Conservation (phyloP, 1,140 invertebrate species). For the Hyposmocoma kahamanoa region DNA sequence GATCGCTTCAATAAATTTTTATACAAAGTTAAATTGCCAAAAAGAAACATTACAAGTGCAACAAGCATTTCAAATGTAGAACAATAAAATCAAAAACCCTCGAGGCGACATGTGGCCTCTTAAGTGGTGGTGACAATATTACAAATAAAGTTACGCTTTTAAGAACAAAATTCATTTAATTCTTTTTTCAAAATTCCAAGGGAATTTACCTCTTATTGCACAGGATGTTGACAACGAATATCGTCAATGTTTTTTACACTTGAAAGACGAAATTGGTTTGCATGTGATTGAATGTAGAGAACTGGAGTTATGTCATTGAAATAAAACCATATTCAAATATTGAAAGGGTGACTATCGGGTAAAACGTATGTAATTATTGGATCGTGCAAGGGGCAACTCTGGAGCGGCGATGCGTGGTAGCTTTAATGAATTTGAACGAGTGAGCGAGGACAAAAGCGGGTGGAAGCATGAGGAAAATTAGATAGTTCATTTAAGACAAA, state of each 20-base stretch:
- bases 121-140: slow-evolving; percentile 71
- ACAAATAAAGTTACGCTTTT: slow-evolving; percentile 69
- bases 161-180: slow-evolving; percentile 52
- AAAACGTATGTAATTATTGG: slow-evolving; percentile 71
- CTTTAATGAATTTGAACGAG: slow-evolving; percentile 58
- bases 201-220: slow-evolving; percentile 24
- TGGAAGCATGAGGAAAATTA: slow-evolving; percentile 22
- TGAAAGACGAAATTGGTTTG: not conserved
- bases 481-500: not conserved
- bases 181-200: slow-evolving; percentile 15
- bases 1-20: not conserved
- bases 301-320: slow-evolving; percentile 38
- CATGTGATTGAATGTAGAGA: not conserved
- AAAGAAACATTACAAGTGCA: not conserved
- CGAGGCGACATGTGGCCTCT: slow-evolving; percentile 65
- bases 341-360: slow-evolving; percentile 56
- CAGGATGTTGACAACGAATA: not conserved
- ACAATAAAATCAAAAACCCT: slow-evolving; percentile 60
- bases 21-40: not conserved
- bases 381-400: slow-evolving; percentile 38
- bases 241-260: not conserved
- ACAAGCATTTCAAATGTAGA: slow-evolving; percentile 15
- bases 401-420: slow-evolving; percentile 45
- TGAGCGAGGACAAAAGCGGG: slow-evolving; percentile 22
- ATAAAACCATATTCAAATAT: slow-evolving; percentile 67